phyloP scores from a whole-genome alignment of 2,113 vertebrate species.

The Chamaetylas fuelleborni region DNA sequence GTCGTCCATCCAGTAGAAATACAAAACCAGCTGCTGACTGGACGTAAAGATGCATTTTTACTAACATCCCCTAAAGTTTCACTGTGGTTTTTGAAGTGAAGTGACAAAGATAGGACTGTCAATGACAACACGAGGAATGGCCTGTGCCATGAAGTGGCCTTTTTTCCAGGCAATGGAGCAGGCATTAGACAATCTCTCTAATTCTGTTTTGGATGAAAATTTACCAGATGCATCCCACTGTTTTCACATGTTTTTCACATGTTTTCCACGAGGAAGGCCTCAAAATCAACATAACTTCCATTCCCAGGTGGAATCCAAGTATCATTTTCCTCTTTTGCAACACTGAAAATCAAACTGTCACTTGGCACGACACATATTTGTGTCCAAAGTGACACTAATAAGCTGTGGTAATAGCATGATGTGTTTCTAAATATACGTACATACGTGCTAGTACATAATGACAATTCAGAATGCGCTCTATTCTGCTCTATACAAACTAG shows the following conservation, averaged over 20 bases:
- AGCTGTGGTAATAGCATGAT: too few species aligned
- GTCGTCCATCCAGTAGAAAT: background rate
- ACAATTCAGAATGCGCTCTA: background rate
- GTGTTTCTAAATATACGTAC: background rate
- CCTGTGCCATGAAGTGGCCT: background rate
- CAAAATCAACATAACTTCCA: background rate
- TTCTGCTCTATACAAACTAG: background rate
- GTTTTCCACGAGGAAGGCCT: background rate
- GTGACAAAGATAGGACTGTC: background rate
- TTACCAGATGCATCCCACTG: background rate
- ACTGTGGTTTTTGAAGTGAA: background rate
- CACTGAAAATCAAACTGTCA: background rate
- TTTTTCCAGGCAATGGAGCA: background rate
- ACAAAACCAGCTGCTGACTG: background rate
- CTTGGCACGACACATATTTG: background rate
- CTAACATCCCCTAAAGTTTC: background rate
- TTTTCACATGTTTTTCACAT: background rate
- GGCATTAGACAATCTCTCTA: background rate
- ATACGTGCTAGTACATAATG: background rate
- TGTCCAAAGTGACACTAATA: background rate
- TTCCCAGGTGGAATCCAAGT: background rate
- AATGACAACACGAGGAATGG: fast-evolving
- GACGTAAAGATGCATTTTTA: fast-evolving
- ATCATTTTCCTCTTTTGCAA: background rate
- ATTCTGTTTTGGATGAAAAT: background rate